Percentiles rank a stretch among this genome's conserved stretches.
These are phyloP conservation scores for Drosophila tani DNA, from an alignment of 1,140 invertebrate species.

Conservation along the genomic window DNA sequence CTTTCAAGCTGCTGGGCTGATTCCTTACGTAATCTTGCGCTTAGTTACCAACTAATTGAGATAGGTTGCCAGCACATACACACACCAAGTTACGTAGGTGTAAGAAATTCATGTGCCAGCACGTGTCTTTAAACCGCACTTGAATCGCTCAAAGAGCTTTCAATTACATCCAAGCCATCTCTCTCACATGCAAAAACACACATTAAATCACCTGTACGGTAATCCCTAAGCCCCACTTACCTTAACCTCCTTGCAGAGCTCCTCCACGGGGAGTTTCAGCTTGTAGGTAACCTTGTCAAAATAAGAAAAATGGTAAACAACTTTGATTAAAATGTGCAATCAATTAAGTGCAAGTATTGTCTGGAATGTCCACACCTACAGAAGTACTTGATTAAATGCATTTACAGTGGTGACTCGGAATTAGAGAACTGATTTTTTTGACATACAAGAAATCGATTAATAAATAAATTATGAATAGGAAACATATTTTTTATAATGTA, in stretches of 20 bases:
- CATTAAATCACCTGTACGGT: background rate
- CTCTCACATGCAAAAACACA: background rate
- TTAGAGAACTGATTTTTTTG: fast-evolving
- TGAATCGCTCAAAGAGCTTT: slow-evolving; percentile 11
- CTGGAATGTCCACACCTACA: background rate
- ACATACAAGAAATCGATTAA: no score
- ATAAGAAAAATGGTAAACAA: slow-evolving; percentile 36
- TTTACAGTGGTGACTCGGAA: background rate
- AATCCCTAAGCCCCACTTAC: slow-evolving; percentile 86
- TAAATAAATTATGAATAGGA: background rate
- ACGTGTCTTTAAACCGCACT: slow-evolving; percentile 30
- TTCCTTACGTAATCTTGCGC: slow-evolving; percentile 6
- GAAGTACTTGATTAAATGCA: background rate
- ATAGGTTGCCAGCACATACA: slow-evolving; percentile 10
- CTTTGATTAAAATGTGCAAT: slow-evolving; percentile 52
- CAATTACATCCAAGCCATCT: slow-evolving; percentile 6
- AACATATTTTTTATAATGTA: no score
- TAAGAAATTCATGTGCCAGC: background rate
- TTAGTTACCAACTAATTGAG: slow-evolving; percentile 25
- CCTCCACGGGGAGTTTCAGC: slow-evolving; percentile 92
- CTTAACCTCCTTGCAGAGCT: slow-evolving; percentile 93
- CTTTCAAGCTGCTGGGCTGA: slow-evolving; percentile 21
- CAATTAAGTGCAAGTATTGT: slow-evolving; percentile 35
- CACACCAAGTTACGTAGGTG: background rate
- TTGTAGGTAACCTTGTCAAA: slow-evolving; percentile 85